These are phyloP conservation scores for Orientallactaga sibirica DNA, from an alignment of 2,797 vertebrate genomes.

Conservation along the genomic window DNA sequence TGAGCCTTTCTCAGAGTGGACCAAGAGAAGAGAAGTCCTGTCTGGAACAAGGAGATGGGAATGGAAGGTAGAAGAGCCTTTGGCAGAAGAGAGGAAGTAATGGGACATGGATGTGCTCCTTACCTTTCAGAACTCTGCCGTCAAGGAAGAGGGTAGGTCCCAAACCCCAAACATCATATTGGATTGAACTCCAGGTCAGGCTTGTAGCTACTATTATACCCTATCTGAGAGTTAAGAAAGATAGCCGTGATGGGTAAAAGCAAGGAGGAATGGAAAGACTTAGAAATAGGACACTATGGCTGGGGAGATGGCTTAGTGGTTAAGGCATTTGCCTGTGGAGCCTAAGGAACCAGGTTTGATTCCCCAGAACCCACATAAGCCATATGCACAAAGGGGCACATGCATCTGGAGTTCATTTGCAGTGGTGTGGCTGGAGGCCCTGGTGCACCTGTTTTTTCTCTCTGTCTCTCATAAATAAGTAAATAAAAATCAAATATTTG, in stretches of 20 bases:
- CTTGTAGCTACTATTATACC: background rate
- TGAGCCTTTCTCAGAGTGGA: rapidly evolving
- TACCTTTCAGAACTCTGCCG: background rate
- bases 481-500: no score
- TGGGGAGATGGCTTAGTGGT: no score
- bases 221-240: background rate
- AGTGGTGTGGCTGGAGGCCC: no score
- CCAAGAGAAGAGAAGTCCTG: background rate
- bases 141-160: background rate
- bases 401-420: no score
- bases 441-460: no score
- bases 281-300: background rate
- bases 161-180: background rate
- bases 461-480: no score
- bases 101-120: background rate
- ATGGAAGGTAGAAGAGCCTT: background rate
- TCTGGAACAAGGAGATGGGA: background rate
- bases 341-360: no score
- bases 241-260: background rate
- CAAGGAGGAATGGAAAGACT: background rate
- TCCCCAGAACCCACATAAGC: no score
- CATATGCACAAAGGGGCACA: no score
- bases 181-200: background rate
- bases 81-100: background rate
- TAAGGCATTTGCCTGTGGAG: no score